A percentile compares a stretch with the other conserved stretches of the same genome.
These are phyloP conservation scores for Intellagama lesueurii DNA, from an alignment of 2,797 vertebrate genomes.

Conservation along the genomic window DNA sequence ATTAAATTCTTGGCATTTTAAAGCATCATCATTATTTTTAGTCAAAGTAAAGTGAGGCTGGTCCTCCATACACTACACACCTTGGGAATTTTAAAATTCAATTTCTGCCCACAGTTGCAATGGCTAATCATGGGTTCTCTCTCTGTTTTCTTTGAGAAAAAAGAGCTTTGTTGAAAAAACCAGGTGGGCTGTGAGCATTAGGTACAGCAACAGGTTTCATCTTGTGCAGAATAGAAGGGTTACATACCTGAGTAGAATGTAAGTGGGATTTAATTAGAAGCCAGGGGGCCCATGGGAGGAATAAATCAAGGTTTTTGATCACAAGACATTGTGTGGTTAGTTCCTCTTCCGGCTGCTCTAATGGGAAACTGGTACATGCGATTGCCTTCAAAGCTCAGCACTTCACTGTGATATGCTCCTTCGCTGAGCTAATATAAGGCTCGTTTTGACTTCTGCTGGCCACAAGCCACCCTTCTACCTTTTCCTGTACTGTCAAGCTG, in stretches of 20 bases:
- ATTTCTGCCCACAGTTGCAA: background rate
- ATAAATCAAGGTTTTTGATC: conserved; percentile 73
- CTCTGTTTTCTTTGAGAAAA: conserved; percentile 18
- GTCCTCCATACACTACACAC: background rate
- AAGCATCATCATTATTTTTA: background rate
- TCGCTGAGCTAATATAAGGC: background rate
- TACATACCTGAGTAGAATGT: conserved; percentile 48
- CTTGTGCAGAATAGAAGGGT: conserved; percentile 52
- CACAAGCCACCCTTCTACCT: conserved; percentile 29
- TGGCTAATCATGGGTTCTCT: background rate
- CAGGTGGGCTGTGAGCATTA: conserved; percentile 25
- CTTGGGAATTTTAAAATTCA: conserved; percentile 39
- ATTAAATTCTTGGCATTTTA: background rate
- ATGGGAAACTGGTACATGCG: conserved; percentile 39
- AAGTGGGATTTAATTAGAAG: conserved; percentile 68
- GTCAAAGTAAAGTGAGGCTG: background rate
- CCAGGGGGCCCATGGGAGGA: conserved; percentile 52
- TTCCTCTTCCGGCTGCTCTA: conserved; percentile 41
- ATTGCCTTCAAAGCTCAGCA: conserved; percentile 58
- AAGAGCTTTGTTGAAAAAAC: background rate
- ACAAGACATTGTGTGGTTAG: conserved; percentile 54
- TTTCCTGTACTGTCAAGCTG: conserved; percentile 41
- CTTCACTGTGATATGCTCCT: conserved; percentile 31
- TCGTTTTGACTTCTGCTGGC: conserved; percentile 40
- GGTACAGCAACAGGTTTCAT: conserved; percentile 44